Evolutionary conservation across 2,888 invertebrate genomes (phyloP), one percentile per base, ranked within the genome.

Genomic region (Sicus ferrugineus): DNA sequence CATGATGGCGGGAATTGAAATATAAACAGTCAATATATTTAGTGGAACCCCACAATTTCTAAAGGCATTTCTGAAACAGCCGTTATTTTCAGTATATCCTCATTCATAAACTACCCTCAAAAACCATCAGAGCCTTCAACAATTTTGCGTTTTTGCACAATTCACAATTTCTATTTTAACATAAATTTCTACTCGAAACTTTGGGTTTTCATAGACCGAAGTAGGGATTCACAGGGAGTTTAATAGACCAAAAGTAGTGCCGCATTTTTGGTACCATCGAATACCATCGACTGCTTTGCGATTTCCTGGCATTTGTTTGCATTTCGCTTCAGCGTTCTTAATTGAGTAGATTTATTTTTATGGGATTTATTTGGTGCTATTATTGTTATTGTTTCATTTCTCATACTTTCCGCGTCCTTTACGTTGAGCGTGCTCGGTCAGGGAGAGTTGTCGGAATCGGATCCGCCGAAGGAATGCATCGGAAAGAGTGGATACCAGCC

Each of bases 401-500:
- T 23, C 14, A 38, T 62, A 9, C 42, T 26, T 54, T 66, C 54
- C 30, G n/a, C 34, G 68, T 38, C 28, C 61, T 26, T 54, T 16
- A 19, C 21, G 61, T 65, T 72, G 73, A 52, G 76, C 80, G 82
- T 82, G 76, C 81, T 83, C 82, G 84, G 85, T 86, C 85, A 86
- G 83, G 85, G 85, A 81, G 86, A 86, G 79, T 85, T 84, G 76
- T 85, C 85, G 56, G 85, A 84, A 70, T 86, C 92, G 28, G 90
- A 89, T 67, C 91, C 93, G 70, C 91, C 93, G 73, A 94, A 89
- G 66, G 93, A 92, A 78, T 93, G 92, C 83, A 94, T 93, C 42
- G 95, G 94, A 86, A 95, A 95, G 75, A 97, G 88, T 73, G 94
- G 93, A 87, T 96, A 97, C 96, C 96, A 96, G 74, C 94, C 94